phyloP scores from a whole-genome alignment of 2,888 invertebrate species.

The Caenorhabditis angaria region DNA sequence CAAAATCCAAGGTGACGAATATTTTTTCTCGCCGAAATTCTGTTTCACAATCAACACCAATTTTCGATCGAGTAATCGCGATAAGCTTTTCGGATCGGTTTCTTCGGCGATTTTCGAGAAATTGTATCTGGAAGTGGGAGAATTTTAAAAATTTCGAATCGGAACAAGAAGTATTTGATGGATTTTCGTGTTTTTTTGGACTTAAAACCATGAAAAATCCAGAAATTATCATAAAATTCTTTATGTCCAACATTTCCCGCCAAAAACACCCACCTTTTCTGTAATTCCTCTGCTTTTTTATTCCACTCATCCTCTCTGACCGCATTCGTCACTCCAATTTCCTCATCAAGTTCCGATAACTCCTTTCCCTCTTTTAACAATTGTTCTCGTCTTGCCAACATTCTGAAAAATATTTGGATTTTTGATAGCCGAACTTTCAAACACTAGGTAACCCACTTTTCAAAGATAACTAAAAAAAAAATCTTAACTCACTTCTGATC shows the following conservation, averaged over 20 bases:
- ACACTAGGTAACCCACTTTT: no score
- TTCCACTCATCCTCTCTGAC: conserved; percentile 65
- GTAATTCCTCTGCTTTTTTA: conserved; percentile 30
- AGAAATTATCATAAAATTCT: no score
- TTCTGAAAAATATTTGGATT: conserved; percentile 44
- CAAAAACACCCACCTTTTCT: conserved; percentile 30
- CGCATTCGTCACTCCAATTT: conserved; percentile 63
- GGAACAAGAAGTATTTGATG: conserved; percentile 8
- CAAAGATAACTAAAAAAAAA: no score
- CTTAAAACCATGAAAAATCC: no score
- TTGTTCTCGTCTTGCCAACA: conserved; percentile 56
- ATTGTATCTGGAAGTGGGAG: not conserved
- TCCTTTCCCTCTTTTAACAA: conserved; percentile 66
- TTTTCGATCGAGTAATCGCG: conserved; percentile 55
- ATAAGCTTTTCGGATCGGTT: conserved; percentile 41
- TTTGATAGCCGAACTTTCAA: no score
- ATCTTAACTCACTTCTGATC: conserved; percentile 53
- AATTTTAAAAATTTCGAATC: conserved; percentile 10
- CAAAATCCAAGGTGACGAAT: conserved; percentile 65
- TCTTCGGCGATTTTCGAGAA: conserved; percentile 2
- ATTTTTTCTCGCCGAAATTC: conserved; percentile 31
- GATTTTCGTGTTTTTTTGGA: not conserved
- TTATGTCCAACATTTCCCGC: not conserved
- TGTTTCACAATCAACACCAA: conserved; percentile 66
- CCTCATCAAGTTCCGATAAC: conserved; percentile 67